Conservation (phyloP, 2,797 vertebrate genomes). For the Tiaroga cobitis region DNA sequence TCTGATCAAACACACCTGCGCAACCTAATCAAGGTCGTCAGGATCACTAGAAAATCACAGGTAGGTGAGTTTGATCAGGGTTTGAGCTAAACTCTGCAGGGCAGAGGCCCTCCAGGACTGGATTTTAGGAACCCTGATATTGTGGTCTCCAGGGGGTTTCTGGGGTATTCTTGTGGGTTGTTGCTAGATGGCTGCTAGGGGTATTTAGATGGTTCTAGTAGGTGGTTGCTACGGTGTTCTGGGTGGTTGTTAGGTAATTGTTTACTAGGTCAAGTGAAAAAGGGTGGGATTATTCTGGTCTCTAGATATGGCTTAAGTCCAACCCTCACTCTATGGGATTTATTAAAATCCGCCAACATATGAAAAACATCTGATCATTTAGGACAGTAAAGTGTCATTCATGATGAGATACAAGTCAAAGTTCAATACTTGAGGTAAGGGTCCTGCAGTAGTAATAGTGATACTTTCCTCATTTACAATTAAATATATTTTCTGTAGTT, state of each 20-base stretch:
- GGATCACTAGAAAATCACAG: too few species aligned
- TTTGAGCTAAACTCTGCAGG: too few species aligned
- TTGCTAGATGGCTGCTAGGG: neutral
- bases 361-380: neutral
- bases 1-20: too few species aligned
- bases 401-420: neutral
- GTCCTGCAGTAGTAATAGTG: neutral
- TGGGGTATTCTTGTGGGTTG: neutral
- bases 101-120: too few species aligned
- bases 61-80: too few species aligned
- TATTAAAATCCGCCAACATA: neutral
- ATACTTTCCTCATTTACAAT: neutral
- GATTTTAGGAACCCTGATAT: too few species aligned
- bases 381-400: neutral
- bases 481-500: neutral
- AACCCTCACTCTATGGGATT: neutral
- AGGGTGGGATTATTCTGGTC: neutral
- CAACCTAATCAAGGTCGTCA: too few species aligned
- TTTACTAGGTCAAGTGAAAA: neutral
- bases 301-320: neutral
- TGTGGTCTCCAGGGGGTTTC: neutral
- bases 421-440: neutral
- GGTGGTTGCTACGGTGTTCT: neutral
- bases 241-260: neutral
- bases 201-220: neutral